Evolutionary conservation across 1,140 invertebrate genomes (phyloP).

Genomic region (Lineus longissimus): DNA sequence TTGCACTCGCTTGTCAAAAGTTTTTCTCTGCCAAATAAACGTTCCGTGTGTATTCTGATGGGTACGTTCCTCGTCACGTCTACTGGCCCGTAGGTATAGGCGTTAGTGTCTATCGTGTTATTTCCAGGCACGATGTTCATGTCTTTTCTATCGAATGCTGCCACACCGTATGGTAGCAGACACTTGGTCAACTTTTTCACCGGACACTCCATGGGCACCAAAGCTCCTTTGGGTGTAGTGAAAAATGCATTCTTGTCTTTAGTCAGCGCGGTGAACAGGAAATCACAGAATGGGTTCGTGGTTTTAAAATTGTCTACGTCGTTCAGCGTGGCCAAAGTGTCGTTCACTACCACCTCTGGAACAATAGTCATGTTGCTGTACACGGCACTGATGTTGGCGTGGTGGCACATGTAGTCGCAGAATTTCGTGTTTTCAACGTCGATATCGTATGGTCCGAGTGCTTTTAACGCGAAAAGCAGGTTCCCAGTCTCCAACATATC

Average conservation of each 20-base stretch:
- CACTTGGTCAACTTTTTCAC: background rate
- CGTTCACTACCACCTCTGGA: background rate
- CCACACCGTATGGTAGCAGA: background rate
- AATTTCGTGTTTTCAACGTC: background rate
- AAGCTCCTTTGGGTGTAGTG: background rate
- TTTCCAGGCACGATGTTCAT: background rate
- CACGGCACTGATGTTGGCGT: background rate
- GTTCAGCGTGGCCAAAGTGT: background rate
- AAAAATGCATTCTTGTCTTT: conserved; percentile 1
- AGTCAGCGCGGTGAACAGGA: background rate
- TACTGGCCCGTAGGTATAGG: background rate
- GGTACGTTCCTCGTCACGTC: background rate
- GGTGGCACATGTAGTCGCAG: background rate
- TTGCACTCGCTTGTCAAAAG: background rate
- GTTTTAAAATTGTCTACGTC: background rate
- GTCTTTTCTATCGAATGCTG: background rate
- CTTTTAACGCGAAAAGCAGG: background rate
- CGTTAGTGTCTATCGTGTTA: background rate
- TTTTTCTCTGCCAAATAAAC: background rate
- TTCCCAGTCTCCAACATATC: conserved; percentile 4
- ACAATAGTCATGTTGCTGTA: background rate
- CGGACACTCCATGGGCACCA: background rate
- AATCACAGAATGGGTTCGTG: background rate
- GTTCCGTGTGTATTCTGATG: background rate
- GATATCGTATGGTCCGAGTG: background rate